Percentiles rank a stretch among this genome's conserved stretches.
phyloP scores from a whole-genome alignment of 2,888 invertebrate species.

The Platycheirus rosarum region DNA sequence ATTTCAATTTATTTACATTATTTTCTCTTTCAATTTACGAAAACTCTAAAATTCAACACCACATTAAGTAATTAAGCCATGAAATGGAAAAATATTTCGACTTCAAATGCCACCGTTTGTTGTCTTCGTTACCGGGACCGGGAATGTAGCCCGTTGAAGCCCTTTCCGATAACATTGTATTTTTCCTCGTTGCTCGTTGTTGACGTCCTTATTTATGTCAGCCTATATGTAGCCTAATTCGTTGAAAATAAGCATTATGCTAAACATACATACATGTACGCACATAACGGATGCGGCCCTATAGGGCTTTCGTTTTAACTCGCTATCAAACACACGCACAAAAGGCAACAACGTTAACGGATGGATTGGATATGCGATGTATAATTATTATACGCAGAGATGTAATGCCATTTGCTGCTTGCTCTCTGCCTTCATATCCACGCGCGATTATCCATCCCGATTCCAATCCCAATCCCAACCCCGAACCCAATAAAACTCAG shows the following conservation, averaged over 20 bases:
- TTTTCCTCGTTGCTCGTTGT: too few relatives aligned
- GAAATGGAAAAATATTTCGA: constrained; percentile 15
- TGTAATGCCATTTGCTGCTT: constrained; percentile 16
- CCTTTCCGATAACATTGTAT: constrained; percentile 20
- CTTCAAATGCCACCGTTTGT: constrained; percentile 4
- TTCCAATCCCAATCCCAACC: too few relatives aligned
- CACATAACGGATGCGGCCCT: constrained; percentile 5
- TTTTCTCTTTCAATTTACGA: constrained; percentile 11
- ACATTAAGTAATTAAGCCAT: constrained; percentile 32
- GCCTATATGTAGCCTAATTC: neutral
- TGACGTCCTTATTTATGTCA: neutral
- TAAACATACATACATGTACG: too few relatives aligned
- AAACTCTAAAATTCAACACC: constrained; percentile 12
- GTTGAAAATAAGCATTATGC: constrained; percentile 12
- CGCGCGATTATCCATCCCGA: constrained; percentile 29
- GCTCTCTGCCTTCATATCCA: neutral
- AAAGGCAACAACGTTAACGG: constrained; percentile 9
- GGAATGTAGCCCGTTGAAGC: too few relatives aligned
- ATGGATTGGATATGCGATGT: constrained; percentile 32
- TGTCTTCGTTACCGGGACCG: too few relatives aligned
- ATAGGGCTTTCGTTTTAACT: neutral
- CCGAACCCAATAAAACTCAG: constrained; percentile 37
- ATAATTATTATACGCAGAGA: constrained; percentile 28
- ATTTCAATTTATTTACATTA: constrained; percentile 10
- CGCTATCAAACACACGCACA: constrained; percentile 1